Base-by-base conservation (phyloP, 1,140 invertebrate species). In the Halyomorpha halys region DNA sequence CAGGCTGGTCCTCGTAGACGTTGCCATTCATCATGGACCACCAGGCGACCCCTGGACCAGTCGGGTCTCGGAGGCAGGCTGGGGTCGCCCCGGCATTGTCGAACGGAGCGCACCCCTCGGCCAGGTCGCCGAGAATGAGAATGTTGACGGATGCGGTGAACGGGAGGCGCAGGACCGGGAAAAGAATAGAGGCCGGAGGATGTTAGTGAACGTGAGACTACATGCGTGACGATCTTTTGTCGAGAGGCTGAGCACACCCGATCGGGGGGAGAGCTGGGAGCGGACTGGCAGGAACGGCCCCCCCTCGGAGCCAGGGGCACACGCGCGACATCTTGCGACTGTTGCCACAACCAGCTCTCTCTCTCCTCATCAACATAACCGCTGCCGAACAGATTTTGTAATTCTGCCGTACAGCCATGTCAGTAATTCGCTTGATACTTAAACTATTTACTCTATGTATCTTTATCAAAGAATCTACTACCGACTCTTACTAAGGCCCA, bases 11-110 rank as follows among this genome's bases (percentile, higher is more conserved):
- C 44, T 62, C 68, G 80, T 81, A 67, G 76, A 76, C 60, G 76
- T 80, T 68, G 65, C 83, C 85, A 83, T 87, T 88, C 86, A 88
- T 88, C 86, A 88, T 88, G 72, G 78, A 79, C 82, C 86, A 87
- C 85, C 85, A 86, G 78, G 82, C 82, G 79, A 86, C 82, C 82
- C 84, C 85, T 84, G 85, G 79, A 80, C 81, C 78, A 80, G 81
- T 78, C 81, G 84, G 81, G 82, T 82, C 84, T 81, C 83, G 82
- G 78, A 65, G 67, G 66, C 65, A 67, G 69, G 84, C 83, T 85
- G 84, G 80, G 77, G 82, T 81, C 76, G 75, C 73, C 71, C 74
- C 77, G 73, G 74, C 81, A 80, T 83, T 80, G 79, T 86, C 85
- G 84, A 86, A 87, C 79, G 85, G 83, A 75, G 79, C 80, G 67